These are phyloP conservation scores for Saiga tatarica DNA, from an alignment of 2,113 vertebrate species.

Conservation along the genomic window DNA sequence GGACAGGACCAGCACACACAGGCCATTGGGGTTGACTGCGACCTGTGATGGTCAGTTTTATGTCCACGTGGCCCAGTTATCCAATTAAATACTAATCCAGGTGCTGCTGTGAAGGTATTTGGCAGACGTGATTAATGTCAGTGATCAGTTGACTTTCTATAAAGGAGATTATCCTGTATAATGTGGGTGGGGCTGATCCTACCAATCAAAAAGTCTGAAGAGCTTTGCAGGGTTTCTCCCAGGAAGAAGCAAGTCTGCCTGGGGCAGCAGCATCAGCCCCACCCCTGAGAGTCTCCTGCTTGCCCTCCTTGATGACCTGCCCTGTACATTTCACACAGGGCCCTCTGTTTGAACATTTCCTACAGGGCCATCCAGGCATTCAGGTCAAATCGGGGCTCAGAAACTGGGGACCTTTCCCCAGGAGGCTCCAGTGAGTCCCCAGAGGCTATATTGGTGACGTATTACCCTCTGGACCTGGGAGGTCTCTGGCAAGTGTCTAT, in stretches of 20 bases:
- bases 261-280: not conserved
- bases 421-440: not conserved
- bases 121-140: not conserved
- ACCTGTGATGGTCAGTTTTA: not conserved
- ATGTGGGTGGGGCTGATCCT: not conserved
- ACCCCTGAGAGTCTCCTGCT: not conserved
- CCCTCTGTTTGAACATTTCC: not conserved
- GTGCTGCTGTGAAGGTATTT: not conserved
- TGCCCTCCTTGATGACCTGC: not conserved
- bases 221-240: not conserved
- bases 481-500: not conserved
- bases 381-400: not conserved
- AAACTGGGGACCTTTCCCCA: not conserved
- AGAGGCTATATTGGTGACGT: no score
- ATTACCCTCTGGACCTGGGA: not conserved
- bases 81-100: not conserved
- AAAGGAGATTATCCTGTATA: not conserved
- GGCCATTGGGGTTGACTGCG: not conserved
- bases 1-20: not conserved
- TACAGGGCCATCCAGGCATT: not conserved
- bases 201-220: not conserved
- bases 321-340: not conserved
- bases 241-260: not conserved
- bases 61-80: not conserved
- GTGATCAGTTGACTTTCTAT: not conserved